Percentiles rank a stretch among this genome's conserved stretches.
phyloP scores from a whole-genome alignment of 2,113 vertebrate genomes.

The Notarius lentiginosus region DNA sequence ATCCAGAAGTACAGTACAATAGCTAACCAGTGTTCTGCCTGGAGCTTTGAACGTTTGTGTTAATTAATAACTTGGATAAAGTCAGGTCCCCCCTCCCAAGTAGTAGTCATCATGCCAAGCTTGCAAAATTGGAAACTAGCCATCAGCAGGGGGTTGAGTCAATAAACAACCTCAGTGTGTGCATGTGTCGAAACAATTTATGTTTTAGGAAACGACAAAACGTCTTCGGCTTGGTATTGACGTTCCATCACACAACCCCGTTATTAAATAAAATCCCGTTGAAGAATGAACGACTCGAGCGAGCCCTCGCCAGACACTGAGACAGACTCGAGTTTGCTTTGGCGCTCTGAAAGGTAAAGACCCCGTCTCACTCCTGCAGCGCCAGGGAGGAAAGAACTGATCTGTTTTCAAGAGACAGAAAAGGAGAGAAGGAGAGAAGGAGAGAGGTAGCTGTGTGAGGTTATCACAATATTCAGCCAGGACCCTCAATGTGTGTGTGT shows the following conservation, averaged over 20 bases:
- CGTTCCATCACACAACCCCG: background rate
- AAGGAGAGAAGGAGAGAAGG: background rate
- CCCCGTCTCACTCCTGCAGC: conserved; percentile 41
- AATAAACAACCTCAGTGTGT: conserved; percentile 33
- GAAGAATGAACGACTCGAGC: conserved; percentile 18
- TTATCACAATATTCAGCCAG: conserved; percentile 37
- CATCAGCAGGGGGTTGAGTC: conserved; percentile 57
- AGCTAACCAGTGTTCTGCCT: conserved; percentile 31
- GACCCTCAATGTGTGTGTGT: background rate
- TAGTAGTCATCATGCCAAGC: background rate
- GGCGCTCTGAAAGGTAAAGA: conserved; percentile 42
- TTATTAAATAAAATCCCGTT: conserved; percentile 30
- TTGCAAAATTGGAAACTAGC: background rate
- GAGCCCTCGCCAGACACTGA: conserved; percentile 37
- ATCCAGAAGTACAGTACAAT: background rate
- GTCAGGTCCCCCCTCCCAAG: background rate
- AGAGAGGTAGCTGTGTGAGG: conserved; percentile 25
- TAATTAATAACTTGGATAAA: conserved; percentile 41
- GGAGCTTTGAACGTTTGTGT: conserved; percentile 24
- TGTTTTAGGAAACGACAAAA: conserved; percentile 6
- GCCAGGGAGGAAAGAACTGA: conserved; percentile 17
- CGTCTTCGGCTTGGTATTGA: background rate
- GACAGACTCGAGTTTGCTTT: conserved; percentile 43
- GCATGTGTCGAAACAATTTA: conserved; percentile 6
- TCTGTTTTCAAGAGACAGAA: conserved; percentile 29